phyloP scores from a whole-genome alignment of 2,113 vertebrate genomes.

The Myrmecophaga tridactyla region DNA sequence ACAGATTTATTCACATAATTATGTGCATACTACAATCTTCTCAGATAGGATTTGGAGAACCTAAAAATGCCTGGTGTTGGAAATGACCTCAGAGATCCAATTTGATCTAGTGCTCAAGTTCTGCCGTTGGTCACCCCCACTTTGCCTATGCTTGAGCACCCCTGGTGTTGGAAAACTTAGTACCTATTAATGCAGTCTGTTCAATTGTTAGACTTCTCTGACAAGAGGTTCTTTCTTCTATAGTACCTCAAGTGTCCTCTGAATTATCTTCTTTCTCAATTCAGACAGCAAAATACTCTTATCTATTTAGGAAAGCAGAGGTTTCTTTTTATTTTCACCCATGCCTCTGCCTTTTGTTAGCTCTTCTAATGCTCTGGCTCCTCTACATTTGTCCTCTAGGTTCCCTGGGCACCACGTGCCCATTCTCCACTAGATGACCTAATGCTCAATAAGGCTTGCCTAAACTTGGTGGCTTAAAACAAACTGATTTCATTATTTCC shows the following conservation, averaged over 20 bases:
- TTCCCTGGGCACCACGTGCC: not conserved
- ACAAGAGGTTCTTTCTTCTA: not conserved
- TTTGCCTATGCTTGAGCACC: not conserved
- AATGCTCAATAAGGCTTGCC: not conserved
- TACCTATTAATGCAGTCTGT: not conserved
- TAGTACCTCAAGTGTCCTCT: not conserved
- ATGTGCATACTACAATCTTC: not conserved
- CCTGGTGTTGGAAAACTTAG: not conserved
- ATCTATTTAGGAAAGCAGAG: not conserved
- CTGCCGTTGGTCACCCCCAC: not conserved
- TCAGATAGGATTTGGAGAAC: not conserved
- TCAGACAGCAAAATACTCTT: not conserved
- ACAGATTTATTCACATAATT: conserved; percentile 1
- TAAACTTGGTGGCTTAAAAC: not conserved
- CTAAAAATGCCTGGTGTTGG: not conserved
- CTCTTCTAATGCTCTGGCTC: not conserved
- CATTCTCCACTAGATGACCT: not conserved
- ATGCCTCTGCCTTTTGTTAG: not conserved
- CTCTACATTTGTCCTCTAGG: not conserved
- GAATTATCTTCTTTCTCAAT: not conserved
- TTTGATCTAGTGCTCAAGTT: not conserved
- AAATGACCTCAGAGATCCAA: not conserved
- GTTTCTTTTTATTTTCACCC: not conserved
- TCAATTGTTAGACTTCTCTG: not conserved
- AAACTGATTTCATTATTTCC: not conserved